Conservation (phyloP, 2,797 vertebrate species). For the Dallia pectoralis region DNA sequence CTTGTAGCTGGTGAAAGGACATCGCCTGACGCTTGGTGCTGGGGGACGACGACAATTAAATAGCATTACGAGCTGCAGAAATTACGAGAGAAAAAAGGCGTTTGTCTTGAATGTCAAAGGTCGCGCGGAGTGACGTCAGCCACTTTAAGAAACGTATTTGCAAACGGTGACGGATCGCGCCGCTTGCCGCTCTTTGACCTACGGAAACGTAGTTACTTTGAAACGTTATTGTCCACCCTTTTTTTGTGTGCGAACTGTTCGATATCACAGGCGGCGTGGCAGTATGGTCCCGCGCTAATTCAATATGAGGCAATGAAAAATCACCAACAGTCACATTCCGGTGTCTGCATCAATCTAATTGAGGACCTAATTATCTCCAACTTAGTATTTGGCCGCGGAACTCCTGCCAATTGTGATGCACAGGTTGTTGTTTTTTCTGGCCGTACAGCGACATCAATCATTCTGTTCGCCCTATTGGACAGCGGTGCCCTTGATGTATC, state of each 20-base stretch:
- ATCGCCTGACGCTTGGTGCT: neutral
- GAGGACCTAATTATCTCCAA: conserved; percentile 56
- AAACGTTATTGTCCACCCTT: neutral
- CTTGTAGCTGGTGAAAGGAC: conserved; percentile 4
- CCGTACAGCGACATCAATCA: conserved; percentile 64
- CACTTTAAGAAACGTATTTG: neutral
- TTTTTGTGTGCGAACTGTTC: neutral
- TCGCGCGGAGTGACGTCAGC: neutral
- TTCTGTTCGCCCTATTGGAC: conserved; percentile 62
- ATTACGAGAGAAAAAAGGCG: neutral
- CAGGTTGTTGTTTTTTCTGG: conserved; percentile 35
- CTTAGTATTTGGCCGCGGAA: conserved; percentile 56
- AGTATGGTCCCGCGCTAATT: neutral
- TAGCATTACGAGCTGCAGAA: neutral
- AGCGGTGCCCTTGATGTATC: conserved; percentile 50
- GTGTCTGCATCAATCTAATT: conserved; percentile 50
- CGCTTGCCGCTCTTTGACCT: neutral
- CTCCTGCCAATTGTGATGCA: conserved; percentile 50
- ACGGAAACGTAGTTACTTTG: neutral
- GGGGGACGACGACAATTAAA: neutral
- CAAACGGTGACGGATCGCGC: neutral
- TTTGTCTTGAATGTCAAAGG: neutral
- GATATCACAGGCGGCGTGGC: neutral
- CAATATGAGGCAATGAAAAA: neutral
- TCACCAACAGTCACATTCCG: neutral